These are phyloP conservation scores for Drosophila neocordata DNA, from an alignment of 1,140 invertebrate genomes.

Conservation along the genomic window DNA sequence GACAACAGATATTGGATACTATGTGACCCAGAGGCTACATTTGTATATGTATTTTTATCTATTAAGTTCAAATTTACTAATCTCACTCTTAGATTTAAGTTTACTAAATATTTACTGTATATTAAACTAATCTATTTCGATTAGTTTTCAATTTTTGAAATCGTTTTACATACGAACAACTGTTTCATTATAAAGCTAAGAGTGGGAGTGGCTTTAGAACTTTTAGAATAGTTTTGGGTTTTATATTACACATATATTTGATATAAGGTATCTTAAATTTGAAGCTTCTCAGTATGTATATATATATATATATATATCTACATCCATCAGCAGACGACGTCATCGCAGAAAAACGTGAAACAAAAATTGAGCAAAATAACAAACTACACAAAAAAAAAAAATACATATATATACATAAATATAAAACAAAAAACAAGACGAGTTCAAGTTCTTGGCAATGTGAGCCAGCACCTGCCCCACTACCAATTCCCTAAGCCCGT, in stretches of 20 bases:
- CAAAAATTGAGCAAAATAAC: slow-evolving; percentile 36
- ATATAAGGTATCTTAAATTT: slow-evolving; percentile 1
- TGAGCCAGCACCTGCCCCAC: slow-evolving; percentile 23
- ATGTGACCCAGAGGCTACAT: no score
- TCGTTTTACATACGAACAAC: no score
- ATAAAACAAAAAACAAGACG: slow-evolving; percentile 31
- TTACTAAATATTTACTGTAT: no score
- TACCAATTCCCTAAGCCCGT: slow-evolving; percentile 23
- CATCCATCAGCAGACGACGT: slow-evolving; percentile 59
- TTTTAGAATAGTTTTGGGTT: not conserved
- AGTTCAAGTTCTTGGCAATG: slow-evolving; percentile 76
- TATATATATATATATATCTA: not conserved
- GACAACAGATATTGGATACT: no score
- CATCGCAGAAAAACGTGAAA: slow-evolving; percentile 51
- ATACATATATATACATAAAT: not conserved
- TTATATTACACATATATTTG: not conserved
- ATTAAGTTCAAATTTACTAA: not conserved
- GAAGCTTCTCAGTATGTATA: not conserved
- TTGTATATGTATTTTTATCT: no score
- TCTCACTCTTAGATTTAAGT: no score
- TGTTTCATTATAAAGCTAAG: no score
- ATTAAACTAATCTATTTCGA: no score
- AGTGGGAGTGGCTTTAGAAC: no score
- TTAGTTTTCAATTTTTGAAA: no score
- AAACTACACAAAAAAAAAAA: slow-evolving; percentile 23